Evolutionary conservation across 35 echinoderm and acorn worm species (phyloP).

Genomic region (Apostichopus japonicus): DNA sequence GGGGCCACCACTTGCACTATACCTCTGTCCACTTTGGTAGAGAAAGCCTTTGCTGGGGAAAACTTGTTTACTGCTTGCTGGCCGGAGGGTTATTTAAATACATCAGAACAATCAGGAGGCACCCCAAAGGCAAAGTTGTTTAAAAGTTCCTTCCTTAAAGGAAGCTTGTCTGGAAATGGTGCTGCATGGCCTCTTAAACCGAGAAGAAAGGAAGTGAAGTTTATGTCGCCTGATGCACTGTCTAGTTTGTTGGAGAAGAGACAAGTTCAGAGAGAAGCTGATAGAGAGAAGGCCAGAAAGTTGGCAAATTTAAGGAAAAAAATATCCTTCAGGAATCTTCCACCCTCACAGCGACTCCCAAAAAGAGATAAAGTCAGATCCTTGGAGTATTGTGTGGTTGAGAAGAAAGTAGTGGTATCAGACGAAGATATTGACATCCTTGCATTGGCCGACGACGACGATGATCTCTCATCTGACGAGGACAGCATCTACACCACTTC

Average conservation of each 20-base stretch:
- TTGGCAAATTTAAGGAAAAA: background rate
- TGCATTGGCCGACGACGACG: slow-evolving; percentile 15
- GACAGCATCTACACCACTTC: slow-evolving; percentile 33
- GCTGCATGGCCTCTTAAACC: slow-evolving; percentile 24
- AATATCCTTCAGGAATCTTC: slow-evolving; percentile 16
- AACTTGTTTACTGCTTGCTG: slow-evolving; percentile 3
- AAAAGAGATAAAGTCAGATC: slow-evolving; percentile 38
- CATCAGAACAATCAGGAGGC: background rate
- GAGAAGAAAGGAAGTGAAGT: slow-evolving; percentile 32
- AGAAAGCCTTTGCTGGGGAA: background rate
- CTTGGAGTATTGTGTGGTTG: slow-evolving; percentile 39
- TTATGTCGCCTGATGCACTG: slow-evolving; percentile 1
- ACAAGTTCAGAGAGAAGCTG: background rate
- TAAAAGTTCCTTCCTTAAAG: slow-evolving; percentile 19
- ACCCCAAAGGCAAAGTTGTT: background rate
- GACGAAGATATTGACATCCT: slow-evolving; percentile 45
- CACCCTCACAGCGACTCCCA: slow-evolving; percentile 31
- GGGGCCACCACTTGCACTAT: slow-evolving; percentile 7
- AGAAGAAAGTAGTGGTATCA: background rate
- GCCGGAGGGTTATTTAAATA: slow-evolving; percentile 26
- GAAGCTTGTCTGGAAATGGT: background rate
- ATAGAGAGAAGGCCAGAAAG: slow-evolving; percentile 14
- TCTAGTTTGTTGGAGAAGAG: slow-evolving; percentile 5
- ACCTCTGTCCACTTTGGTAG: background rate
- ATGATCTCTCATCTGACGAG: slow-evolving; percentile 15